Conservation (phyloP, 2,888 invertebrate genomes). For the Nemotelus pantherinus region DNA sequence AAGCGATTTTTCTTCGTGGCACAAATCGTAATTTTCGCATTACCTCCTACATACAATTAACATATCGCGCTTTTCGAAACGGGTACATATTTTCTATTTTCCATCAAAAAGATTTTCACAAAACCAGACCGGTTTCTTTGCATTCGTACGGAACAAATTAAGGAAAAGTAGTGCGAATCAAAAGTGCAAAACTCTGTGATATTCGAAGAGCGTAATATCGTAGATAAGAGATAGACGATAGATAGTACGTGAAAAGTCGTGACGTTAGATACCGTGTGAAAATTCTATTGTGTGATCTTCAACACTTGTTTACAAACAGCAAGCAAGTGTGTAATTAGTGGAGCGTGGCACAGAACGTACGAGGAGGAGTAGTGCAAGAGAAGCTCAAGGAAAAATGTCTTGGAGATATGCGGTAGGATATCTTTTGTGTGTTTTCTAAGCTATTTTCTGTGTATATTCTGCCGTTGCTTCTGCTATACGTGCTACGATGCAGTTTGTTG, state of each 20-base stretch:
- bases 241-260: too few relatives aligned
- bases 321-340: slow-evolving; percentile 14
- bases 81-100: too few relatives aligned
- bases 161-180: background rate
- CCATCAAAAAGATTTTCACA: too few relatives aligned
- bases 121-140: too few relatives aligned
- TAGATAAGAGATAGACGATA: background rate
- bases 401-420: slow-evolving; percentile 63
- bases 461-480: background rate
- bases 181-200: background rate
- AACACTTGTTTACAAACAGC: slow-evolving; percentile 7
- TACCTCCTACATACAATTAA: too few relatives aligned
- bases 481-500: background rate
- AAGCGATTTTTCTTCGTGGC: slow-evolving; percentile 27
- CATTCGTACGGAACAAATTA: background rate
- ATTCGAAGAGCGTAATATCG: background rate
- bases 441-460: background rate
- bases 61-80: too few relatives aligned
- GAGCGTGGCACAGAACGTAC: background rate
- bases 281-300: background rate
- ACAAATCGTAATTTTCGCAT: too few relatives aligned
- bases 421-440: slow-evolving; percentile 7
- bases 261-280: background rate
- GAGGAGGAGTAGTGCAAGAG: background rate
- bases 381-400: slow-evolving; percentile 56